Conservation (phyloP, 2,888 invertebrate genomes). For the Brenthis ino region DNA sequence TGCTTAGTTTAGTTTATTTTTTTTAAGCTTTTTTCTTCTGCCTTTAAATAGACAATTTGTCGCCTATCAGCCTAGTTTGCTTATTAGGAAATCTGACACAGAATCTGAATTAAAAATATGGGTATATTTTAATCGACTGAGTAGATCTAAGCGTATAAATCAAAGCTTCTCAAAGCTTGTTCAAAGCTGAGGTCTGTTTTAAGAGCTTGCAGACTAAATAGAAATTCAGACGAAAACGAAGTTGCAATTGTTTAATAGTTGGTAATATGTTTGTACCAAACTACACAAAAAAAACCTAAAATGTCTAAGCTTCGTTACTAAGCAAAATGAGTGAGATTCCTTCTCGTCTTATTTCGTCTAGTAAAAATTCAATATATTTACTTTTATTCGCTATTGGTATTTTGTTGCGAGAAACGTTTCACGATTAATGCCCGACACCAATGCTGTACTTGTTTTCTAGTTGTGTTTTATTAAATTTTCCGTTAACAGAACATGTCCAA, state of each 20-base stretch:
- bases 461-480: slow-evolving; percentile 19
- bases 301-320: not conserved
- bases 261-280: not conserved
- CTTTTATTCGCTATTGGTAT: slow-evolving; percentile 62
- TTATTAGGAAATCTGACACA: too few species aligned
- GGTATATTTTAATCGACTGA: too few species aligned
- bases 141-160: too few species aligned
- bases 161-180: too few species aligned
- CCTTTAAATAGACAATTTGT: too few species aligned
- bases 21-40: too few species aligned
- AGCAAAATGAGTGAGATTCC: slow-evolving; percentile 12
- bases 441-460: slow-evolving; percentile 30
- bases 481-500: slow-evolving; percentile 8
- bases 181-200: too few species aligned
- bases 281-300: not conserved
- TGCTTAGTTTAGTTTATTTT: too few species aligned
- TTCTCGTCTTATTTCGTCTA: not conserved
- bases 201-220: too few species aligned
- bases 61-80: too few species aligned
- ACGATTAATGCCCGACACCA: slow-evolving; percentile 48
- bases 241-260: not conserved
- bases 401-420: slow-evolving; percentile 55
- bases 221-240: too few species aligned
- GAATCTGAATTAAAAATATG: too few species aligned
- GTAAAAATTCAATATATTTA: slow-evolving; percentile 57